Percentiles rank a stretch among this genome's conserved stretches.
phyloP scores from a whole-genome alignment of 2,797 vertebrate genomes.

The Centropyge bicolor region DNA sequence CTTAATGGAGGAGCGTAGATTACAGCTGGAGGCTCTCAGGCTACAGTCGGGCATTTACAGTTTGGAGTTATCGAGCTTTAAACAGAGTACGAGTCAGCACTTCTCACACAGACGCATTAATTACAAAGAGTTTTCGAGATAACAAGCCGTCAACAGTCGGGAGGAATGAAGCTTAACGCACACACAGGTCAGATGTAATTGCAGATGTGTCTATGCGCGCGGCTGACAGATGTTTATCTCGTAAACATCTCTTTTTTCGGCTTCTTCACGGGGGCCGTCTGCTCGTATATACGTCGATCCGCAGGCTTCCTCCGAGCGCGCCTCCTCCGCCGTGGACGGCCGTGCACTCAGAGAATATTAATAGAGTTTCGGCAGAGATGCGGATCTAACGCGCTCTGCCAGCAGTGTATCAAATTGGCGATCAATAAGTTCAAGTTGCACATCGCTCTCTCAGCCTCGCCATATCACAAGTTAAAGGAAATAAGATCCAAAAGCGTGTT shows the following conservation, averaged over 20 bases:
- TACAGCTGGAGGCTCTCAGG: not conserved
- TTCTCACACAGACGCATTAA: not conserved
- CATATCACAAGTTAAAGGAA: slow-evolving; percentile 47
- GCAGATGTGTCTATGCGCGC: slow-evolving; percentile 15
- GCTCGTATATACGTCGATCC: slow-evolving; percentile 26
- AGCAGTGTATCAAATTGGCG: slow-evolving; percentile 61
- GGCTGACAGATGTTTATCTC: slow-evolving; percentile 44
- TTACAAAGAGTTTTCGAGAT: slow-evolving; percentile 12
- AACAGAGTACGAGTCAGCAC: slow-evolving; percentile 2
- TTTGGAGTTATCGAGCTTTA: slow-evolving; percentile 20
- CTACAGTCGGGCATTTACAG: slow-evolving; percentile 11
- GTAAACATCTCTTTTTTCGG: slow-evolving; percentile 30
- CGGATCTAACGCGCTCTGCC: slow-evolving; percentile 48
- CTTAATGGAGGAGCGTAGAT: slow-evolving; percentile 20
- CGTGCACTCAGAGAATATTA: slow-evolving; percentile 61
- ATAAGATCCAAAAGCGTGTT: slow-evolving; percentile 41
- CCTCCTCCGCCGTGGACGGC: slow-evolving; percentile 35
- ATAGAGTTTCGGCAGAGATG: slow-evolving; percentile 53
- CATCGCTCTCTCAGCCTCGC: slow-evolving; percentile 41
- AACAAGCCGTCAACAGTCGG: slow-evolving; percentile 1
- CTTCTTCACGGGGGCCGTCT: slow-evolving; percentile 8
- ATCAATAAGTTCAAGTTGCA: slow-evolving; percentile 69
- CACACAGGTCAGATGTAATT: slow-evolving; percentile 35
- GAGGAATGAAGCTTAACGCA: slow-evolving; percentile 12
- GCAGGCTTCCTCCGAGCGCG: slow-evolving; percentile 31